phyloP scores from a whole-genome alignment of 2,888 invertebrate genomes.

The Phalera bucephala region DNA sequence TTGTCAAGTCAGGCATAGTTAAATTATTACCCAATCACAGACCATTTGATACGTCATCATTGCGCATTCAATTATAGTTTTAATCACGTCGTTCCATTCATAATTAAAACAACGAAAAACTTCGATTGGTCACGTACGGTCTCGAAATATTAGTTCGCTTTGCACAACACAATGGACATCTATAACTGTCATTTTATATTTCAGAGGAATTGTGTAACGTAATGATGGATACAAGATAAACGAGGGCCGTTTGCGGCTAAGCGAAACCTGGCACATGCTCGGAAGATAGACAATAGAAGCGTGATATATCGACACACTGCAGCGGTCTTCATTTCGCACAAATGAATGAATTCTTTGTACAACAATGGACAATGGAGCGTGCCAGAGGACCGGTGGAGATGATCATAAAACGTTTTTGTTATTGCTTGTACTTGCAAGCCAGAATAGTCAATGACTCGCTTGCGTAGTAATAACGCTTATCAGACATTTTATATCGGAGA shows the following conservation, averaged over 20 bases:
- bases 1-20: constrained; percentile 11
- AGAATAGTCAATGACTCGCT: constrained; percentile 25
- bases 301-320: constrained; percentile 48
- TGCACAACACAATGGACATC: constrained; percentile 24
- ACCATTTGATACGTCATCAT: constrained; percentile 16
- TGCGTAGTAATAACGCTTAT: constrained; percentile 20
- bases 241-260: constrained; percentile 18
- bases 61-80: constrained; percentile 36
- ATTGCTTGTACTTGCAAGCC: constrained; percentile 4
- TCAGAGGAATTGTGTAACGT: constrained; percentile 19
- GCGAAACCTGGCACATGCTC: constrained; percentile 19
- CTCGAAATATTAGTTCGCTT: constrained; percentile 24
- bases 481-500: constrained; percentile 24
- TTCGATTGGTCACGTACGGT: constrained; percentile 47
- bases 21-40: constrained; percentile 8
- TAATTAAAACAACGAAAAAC: constrained; percentile 43
- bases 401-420: constrained; percentile 12
- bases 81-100: constrained; percentile 37
- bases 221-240: constrained; percentile 21
- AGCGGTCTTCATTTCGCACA: constrained; percentile 55
- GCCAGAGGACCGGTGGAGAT: constrained; percentile 32
- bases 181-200: constrained; percentile 19
- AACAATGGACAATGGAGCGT: constrained; percentile 71
- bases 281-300: constrained; percentile 43
- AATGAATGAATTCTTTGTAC: constrained; percentile 63